These are phyloP conservation scores for Cheilosia scutellata DNA, from an alignment of 2,888 invertebrate species.

Conservation along the genomic window DNA sequence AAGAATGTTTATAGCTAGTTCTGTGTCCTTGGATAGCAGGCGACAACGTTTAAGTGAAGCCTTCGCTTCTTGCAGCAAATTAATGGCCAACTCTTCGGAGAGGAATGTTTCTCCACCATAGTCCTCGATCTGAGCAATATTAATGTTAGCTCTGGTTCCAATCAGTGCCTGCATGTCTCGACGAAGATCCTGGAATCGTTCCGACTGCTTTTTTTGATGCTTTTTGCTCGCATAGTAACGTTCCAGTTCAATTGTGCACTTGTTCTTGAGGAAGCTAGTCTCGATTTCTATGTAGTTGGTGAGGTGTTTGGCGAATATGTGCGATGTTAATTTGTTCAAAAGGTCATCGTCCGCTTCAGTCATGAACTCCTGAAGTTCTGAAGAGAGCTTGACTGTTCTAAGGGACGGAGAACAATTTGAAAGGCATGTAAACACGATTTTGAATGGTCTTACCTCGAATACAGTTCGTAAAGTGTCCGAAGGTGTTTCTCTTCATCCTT, in stretches of 20 bases:
- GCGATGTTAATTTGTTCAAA: constrained; percentile 90
- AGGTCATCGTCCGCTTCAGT: constrained; percentile 92
- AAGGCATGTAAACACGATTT: neutral
- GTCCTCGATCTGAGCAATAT: constrained; percentile 97
- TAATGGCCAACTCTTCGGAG: constrained; percentile 96
- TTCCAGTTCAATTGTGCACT: constrained; percentile 90
- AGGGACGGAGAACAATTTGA: constrained; percentile 70
- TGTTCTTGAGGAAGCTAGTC: constrained; percentile 90
- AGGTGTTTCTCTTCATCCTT: constrained; percentile 95
- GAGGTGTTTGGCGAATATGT: constrained; percentile 92
- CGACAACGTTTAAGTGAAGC: constrained; percentile 95
- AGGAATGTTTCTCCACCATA: constrained; percentile 99
- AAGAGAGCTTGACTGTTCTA: constrained; percentile 90
- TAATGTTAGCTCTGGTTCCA: constrained; percentile 95
- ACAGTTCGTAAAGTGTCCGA: constrained; percentile 93
- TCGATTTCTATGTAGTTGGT: constrained; percentile 92
- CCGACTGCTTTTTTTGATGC: constrained; percentile 97
- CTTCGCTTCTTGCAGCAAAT: constrained; percentile 94
- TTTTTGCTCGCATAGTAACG: constrained; percentile 96
- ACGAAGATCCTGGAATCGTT: constrained; percentile 95
- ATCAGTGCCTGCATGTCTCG: constrained; percentile 97
- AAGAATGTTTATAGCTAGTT: constrained; percentile 90
- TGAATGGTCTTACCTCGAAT: constrained; percentile 88
- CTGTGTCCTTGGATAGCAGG: constrained; percentile 91
- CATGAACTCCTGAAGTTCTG: constrained; percentile 89